A percentile compares a stretch with the other conserved stretches of the same genome.
phyloP scores from a whole-genome alignment of 1,140 invertebrate species.

The Drosophila pseudoananassae region DNA sequence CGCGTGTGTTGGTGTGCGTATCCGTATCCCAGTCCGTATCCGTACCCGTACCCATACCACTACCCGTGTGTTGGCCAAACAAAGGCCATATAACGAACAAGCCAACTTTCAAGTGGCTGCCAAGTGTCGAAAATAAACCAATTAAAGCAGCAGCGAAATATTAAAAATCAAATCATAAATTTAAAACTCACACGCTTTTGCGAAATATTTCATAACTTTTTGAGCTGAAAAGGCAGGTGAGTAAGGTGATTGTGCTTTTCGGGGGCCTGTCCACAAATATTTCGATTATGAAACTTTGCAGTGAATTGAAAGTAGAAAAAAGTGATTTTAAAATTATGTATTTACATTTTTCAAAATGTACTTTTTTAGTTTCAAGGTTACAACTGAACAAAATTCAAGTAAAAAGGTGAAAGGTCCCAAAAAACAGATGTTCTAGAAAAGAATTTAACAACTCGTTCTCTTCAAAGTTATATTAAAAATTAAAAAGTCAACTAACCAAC shows the following conservation, averaged over 20 bases:
- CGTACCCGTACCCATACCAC: slow-evolving; percentile 13
- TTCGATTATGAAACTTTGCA: not conserved
- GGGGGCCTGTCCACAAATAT: slow-evolving; percentile 15
- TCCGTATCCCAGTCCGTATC: slow-evolving; percentile 13
- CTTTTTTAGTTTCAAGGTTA: too few species aligned
- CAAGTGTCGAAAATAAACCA: slow-evolving; percentile 3
- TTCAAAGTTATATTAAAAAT: not conserved
- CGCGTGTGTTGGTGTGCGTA: slow-evolving; percentile 33
- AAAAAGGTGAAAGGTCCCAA: too few species aligned
- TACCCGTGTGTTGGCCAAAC: slow-evolving; percentile 17
- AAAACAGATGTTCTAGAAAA: too few species aligned
- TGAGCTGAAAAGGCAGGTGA: slow-evolving; percentile 2
- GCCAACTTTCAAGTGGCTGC: slow-evolving; percentile 11
- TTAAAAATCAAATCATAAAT: slow-evolving; percentile 10
- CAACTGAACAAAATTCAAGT: too few species aligned
- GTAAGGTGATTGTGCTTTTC: not conserved
- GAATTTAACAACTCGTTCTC: too few species aligned
- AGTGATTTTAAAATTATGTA: not conserved
- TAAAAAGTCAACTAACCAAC: not conserved
- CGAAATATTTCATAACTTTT: not conserved
- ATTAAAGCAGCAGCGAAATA: not conserved
- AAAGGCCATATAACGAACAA: slow-evolving; percentile 29
- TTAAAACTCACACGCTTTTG: not conserved
- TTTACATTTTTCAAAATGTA: too few species aligned
- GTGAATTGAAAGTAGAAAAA: not conserved